These are phyloP conservation scores for Actinostola sp. DNA, from an alignment of 92 coral and sea anemone species.

Conservation along the genomic window DNA sequence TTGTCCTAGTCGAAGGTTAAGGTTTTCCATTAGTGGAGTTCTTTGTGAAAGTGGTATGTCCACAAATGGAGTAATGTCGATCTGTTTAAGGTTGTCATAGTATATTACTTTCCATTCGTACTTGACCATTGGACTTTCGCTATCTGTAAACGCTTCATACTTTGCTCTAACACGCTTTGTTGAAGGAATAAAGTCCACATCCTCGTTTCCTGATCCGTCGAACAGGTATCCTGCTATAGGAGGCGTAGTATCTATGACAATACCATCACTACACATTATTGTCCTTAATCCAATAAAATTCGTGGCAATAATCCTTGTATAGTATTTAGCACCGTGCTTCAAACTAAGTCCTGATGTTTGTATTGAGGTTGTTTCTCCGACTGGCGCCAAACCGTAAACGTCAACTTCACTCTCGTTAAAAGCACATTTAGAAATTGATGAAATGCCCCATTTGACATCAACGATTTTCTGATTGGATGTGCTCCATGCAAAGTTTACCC, in stretches of 20 bases:
- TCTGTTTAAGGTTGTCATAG: conserved; percentile 27
- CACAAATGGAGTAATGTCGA: conserved; percentile 51
- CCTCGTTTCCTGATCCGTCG: conserved; percentile 64
- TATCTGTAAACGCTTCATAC: conserved; percentile 57
- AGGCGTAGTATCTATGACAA: conserved; percentile 72
- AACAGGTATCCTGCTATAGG: conserved; percentile 56
- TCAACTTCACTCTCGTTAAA: conserved; percentile 59
- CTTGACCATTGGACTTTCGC: conserved; percentile 67
- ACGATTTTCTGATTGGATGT: conserved; percentile 40
- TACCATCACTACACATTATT: conserved; percentile 86
- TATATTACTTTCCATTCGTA: conserved; percentile 69
- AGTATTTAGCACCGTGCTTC: conserved; percentile 61
- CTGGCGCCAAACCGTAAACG: conserved; percentile 46
- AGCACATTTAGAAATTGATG: conserved; percentile 52
- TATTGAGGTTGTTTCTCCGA: conserved; percentile 63
- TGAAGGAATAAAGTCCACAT: conserved; percentile 56
- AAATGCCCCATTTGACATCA: conserved; percentile 75
- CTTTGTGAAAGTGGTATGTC: conserved; percentile 59
- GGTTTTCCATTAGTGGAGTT: conserved; percentile 67
- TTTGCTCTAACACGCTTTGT: conserved; percentile 62
- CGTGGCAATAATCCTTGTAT: conserved; percentile 57
- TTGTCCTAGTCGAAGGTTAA: conserved; percentile 55
- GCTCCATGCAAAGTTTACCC: conserved; percentile 58
- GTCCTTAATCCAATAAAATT: conserved; percentile 56
- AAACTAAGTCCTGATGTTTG: conserved; percentile 67